phyloP scores from a whole-genome alignment of 2,888 invertebrate species.

The Matsumyia berberina region DNA sequence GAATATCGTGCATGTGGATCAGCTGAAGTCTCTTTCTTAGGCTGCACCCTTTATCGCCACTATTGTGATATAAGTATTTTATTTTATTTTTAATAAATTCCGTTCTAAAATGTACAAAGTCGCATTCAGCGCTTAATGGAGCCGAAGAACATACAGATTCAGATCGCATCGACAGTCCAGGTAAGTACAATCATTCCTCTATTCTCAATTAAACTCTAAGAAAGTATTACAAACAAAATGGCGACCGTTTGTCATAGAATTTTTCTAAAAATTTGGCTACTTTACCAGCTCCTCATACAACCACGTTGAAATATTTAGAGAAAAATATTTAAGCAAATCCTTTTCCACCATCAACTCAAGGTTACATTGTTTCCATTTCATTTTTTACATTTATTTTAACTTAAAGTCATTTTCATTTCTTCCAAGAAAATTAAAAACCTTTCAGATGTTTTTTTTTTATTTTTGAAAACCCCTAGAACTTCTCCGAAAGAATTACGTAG shows the following conservation, averaged over 20 bases:
- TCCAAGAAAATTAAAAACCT: neutral
- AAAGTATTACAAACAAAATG: constrained; percentile 26
- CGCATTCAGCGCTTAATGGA: too few relatives aligned
- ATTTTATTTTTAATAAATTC: too few relatives aligned
- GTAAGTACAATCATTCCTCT: constrained; percentile 34
- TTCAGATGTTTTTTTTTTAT: neutral
- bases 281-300: neutral
- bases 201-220: too few relatives aligned
- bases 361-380: constrained; percentile 21
- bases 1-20: too few relatives aligned
- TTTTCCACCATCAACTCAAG: neutral
- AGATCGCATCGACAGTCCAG: neutral
- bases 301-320: neutral
- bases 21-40: too few relatives aligned
- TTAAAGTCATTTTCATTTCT: constrained; percentile 21
- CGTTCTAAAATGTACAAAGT: too few relatives aligned
- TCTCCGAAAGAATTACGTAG: neutral
- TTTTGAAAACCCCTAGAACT: constrained; percentile 1
- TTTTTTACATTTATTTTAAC: constrained; percentile 10
- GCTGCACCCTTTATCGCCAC: too few relatives aligned
- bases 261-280: neutral
- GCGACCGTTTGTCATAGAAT: constrained; percentile 43
- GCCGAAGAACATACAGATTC: too few relatives aligned
- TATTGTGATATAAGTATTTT: too few relatives aligned
- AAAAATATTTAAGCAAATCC: neutral